These are phyloP conservation scores for Octomys mimax DNA, from an alignment of 2,797 vertebrate species.

Conservation along the genomic window DNA sequence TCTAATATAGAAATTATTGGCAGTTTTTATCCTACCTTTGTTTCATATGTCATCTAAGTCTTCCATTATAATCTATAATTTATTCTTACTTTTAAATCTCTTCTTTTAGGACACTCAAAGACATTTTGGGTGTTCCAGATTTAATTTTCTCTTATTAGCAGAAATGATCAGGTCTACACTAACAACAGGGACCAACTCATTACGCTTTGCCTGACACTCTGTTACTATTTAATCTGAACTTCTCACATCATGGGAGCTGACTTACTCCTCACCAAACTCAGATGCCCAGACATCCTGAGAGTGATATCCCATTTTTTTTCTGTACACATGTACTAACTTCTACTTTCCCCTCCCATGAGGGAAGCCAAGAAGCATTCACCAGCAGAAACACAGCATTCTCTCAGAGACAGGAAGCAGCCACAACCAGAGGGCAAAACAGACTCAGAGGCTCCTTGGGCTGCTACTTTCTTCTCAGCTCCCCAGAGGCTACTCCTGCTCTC, in stretches of 20 bases:
- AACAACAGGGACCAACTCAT: not conserved
- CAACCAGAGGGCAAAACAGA: not conserved
- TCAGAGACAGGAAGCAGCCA: not conserved
- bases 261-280: not conserved
- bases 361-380: not conserved
- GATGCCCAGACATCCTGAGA: not conserved
- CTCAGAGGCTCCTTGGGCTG: too few relatives aligned
- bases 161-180: not conserved
- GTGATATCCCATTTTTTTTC: not conserved
- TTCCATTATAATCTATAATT: slow-evolving; percentile 20
- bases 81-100: slow-evolving; percentile 14
- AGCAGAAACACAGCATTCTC: not conserved
- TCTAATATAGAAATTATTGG: not conserved
- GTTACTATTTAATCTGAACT: not conserved
- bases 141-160: slow-evolving; percentile 18
- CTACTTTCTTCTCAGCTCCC: not conserved
- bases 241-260: not conserved
- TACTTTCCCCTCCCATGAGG: not conserved
- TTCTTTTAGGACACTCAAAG: not conserved
- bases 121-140: not conserved
- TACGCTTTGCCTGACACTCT: not conserved
- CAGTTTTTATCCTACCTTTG: slow-evolving; percentile 27
- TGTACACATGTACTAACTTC: not conserved
- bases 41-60: not conserved
- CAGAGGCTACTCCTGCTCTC: not conserved